A percentile compares a stretch with the other conserved stretches of the same genome.
phyloP scores from a whole-genome alignment of 2,113 vertebrate genomes.

The Pipa parva region DNA sequence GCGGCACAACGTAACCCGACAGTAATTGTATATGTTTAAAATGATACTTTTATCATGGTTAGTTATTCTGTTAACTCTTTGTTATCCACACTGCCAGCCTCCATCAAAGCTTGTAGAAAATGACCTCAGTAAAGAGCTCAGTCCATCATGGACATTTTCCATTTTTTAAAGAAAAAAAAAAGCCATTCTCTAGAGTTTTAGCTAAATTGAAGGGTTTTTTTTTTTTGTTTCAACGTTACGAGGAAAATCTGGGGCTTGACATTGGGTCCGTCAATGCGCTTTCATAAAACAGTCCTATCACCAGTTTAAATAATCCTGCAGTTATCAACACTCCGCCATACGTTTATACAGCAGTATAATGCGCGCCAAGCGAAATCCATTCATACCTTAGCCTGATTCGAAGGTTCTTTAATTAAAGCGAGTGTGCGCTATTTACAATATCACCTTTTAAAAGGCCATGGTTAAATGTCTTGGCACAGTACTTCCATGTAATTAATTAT shows the following conservation, averaged over 20 bases:
- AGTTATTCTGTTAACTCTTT: not conserved
- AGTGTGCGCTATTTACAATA: not conserved
- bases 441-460: slow-evolving; percentile 6
- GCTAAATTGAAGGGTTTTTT: too few relatives aligned
- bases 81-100: not conserved
- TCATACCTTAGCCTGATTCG: not conserved
- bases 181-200: too few relatives aligned
- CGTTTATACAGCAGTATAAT: not conserved
- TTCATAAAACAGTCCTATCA: too few relatives aligned
- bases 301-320: too few relatives aligned
- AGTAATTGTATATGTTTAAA: not conserved
- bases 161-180: too few relatives aligned
- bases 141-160: not conserved
- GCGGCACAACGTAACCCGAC: too few relatives aligned
- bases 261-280: too few relatives aligned
- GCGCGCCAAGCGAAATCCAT: not conserved
- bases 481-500: slow-evolving; percentile 2
- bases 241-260: too few relatives aligned
- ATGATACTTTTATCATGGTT: not conserved
- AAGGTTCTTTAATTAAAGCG: not conserved
- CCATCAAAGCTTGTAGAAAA: not conserved
- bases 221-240: too few relatives aligned
- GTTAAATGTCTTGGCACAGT: not conserved
- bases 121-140: not conserved
- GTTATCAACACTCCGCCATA: not conserved